phyloP scores from a whole-genome alignment of 1,140 invertebrate species.

The Diabrotica virgifera region DNA sequence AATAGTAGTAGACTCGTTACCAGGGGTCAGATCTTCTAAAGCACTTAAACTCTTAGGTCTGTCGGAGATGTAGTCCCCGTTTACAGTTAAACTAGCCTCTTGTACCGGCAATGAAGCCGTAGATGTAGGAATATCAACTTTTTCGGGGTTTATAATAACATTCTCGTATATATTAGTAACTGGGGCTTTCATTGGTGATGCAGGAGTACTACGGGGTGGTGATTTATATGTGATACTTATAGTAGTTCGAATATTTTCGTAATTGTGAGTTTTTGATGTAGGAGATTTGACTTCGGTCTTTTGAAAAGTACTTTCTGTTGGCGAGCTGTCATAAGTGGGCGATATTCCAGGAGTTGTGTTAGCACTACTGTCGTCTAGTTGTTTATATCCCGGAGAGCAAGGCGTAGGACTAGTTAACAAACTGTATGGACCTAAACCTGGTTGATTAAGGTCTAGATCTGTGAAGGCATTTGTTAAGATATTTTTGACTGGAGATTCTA shows the following conservation, averaged over 20 bases:
- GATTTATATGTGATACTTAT: constrained; percentile 67
- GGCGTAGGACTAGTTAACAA: constrained; percentile 38
- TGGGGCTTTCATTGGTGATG: constrained; percentile 34
- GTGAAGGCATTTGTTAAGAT: constrained; percentile 40
- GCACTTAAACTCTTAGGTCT: constrained; percentile 45
- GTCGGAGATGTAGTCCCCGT: constrained; percentile 21
- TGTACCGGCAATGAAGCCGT: constrained; percentile 55
- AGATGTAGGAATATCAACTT: constrained; percentile 52
- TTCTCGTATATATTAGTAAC: constrained; percentile 54
- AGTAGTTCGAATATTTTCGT: constrained; percentile 53
- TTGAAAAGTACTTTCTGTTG: constrained; percentile 30
- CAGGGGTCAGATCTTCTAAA: constrained; percentile 35
- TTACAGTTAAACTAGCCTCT: constrained; percentile 46
- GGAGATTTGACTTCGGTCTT: constrained; percentile 18
- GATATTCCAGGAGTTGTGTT: constrained; percentile 39
- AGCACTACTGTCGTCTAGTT: constrained; percentile 40
- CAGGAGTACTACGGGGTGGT: constrained; percentile 47
- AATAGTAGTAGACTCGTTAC: constrained; percentile 27
- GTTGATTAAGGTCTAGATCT: constrained; percentile 34
- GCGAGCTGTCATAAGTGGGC: constrained; percentile 29
- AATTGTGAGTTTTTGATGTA: constrained; percentile 46
- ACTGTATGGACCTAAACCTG: constrained; percentile 27
- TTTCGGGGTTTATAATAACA: constrained; percentile 53
- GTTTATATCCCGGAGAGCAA: constrained; percentile 41
- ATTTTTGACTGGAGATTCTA: constrained; percentile 26